These are phyloP conservation scores for Ctena decussata DNA, from an alignment of 2,888 invertebrate genomes.

Conservation along the genomic window DNA sequence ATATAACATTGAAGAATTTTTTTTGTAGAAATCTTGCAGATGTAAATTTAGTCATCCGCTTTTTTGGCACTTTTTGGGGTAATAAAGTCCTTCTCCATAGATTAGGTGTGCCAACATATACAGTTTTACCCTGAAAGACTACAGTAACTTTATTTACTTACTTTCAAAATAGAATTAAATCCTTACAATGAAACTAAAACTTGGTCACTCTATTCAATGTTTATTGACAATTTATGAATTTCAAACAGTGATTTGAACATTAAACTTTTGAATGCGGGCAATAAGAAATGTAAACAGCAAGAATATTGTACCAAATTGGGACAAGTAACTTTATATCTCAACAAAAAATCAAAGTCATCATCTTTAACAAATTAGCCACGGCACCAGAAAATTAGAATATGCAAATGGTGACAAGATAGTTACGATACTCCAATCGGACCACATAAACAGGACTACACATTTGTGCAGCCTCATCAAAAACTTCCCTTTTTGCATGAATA, in stretches of 20 bases:
- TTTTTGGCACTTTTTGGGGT: no score
- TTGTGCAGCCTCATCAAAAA: no score
- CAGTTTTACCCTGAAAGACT: no score
- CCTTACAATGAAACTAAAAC: not conserved
- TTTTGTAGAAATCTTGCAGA: no score
- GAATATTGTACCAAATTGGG: not conserved
- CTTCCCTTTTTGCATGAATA: no score
- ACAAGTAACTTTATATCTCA: not conserved
- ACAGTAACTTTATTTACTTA: not conserved
- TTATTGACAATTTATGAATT: not conserved
- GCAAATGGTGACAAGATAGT: no score
- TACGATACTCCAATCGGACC: no score
- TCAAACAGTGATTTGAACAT: not conserved
- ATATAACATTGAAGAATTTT: no score
- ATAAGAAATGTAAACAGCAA: conserved; percentile 5
- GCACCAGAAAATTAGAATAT: not conserved
- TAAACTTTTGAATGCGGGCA: not conserved
- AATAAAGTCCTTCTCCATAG: no score
- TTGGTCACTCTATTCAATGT: not conserved
- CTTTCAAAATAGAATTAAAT: not conserved
- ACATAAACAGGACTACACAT: no score
- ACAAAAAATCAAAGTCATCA: conserved; percentile 11
- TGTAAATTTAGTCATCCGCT: no score
- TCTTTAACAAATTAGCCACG: not conserved
- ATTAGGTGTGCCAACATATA: no score